Evolutionary conservation across 1,140 invertebrate species (phyloP), one percentile per base, ranked within the genome.

Genomic region (Piezodorus guildinii): DNA sequence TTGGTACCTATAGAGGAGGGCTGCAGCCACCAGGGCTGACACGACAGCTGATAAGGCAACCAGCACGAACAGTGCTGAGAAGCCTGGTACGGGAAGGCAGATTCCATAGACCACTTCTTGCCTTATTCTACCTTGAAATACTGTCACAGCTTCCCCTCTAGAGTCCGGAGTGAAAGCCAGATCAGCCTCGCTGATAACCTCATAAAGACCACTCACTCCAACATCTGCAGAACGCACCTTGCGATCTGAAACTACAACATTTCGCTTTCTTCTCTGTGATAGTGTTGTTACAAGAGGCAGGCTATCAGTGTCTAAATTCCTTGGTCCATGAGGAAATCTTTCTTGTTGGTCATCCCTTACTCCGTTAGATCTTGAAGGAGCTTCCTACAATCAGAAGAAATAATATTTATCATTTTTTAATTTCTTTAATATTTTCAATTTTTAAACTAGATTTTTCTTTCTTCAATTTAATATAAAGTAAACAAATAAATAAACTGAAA

Each of bases 31-130:
- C 2, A 90, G 74, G 0, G 88, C 87, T 0, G 88, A 88, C 2
- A 90, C 83, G 1, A 91, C 86, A 0, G 90, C 89, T 8, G 88
- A 88, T 6, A 91, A 83, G 0, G 90, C 87, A 2, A 91, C 86
- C 15, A 92, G 80, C 30, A 92, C 87, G 74, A 94, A 94, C 9
- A 93, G 78, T 3, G 89, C 83, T 67, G 90, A 90, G 71, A 95
- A 93, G 19, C 90, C 87, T 0, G 89, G 84, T 23, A 91, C 85
- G 0, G 91, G 90, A 74, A 95, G 81, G 69, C 91, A 95, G 39
- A 95, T 90, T 44, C 91, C 91, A 71, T 95, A 94, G 0, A 94
- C 86, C 1, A 93, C 86, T 74, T 91, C 90, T 73, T 90, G 86
- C 44, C 85, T 80, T 72, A 91, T 91, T 25, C 62, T 39, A 3